These are phyloP conservation scores for Connochaetes taurinus DNA, from an alignment of 2,113 vertebrate genomes.

Conservation along the genomic window DNA sequence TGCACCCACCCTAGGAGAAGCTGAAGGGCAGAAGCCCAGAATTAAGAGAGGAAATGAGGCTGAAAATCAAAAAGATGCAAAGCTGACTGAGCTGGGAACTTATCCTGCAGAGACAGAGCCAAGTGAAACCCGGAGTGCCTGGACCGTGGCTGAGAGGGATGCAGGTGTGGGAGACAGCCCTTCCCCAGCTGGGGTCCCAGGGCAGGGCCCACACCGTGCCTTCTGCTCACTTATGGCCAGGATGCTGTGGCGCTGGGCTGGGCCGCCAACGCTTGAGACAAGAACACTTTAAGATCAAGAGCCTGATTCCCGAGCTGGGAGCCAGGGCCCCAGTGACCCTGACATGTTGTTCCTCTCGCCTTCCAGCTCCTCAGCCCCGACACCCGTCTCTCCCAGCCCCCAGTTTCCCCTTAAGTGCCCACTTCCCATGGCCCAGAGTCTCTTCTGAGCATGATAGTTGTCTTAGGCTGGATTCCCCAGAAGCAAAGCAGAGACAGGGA, in stretches of 20 bases:
- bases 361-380: not conserved
- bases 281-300: not conserved
- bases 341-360: not conserved
- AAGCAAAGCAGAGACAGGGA: not conserved
- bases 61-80: not conserved
- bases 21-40: not conserved
- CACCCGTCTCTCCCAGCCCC: not conserved
- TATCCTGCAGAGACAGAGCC: not conserved
- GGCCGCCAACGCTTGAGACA: not conserved
- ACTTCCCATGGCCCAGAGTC: not conserved
- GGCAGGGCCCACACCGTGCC: not conserved
- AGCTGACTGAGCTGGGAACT: too few species aligned
- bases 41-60: not conserved
- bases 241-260: accelerated
- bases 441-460: not conserved
- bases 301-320: not conserved
- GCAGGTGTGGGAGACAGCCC: not conserved
- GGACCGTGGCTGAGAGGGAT: not conserved
- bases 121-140: accelerated
- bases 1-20: not conserved
- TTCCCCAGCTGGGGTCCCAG: not conserved
- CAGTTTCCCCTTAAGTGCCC: not conserved
- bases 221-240: not conserved
- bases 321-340: not conserved
- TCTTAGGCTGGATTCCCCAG: not conserved